phyloP scores from a whole-genome alignment of 2,113 vertebrate species.

The Rousettus leschenaultii region DNA sequence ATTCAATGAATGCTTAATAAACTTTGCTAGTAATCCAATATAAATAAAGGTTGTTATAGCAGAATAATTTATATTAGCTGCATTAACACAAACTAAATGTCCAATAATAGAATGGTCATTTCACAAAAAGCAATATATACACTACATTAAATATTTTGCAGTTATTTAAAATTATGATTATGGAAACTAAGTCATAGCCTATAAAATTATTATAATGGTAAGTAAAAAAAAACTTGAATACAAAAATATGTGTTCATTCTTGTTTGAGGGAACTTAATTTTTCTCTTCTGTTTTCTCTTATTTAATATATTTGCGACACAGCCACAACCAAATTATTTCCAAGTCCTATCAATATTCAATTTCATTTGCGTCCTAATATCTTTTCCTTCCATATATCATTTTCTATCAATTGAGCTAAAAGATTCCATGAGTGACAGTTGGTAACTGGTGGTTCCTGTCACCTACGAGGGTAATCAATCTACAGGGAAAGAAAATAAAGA shows the following conservation, averaged over 20 bases:
- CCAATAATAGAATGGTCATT: background rate
- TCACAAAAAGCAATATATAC: background rate
- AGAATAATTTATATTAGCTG: background rate
- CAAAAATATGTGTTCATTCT: background rate
- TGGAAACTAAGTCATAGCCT: background rate
- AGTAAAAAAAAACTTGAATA: background rate
- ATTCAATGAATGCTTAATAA: background rate
- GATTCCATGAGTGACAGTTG: background rate
- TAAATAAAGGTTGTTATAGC: background rate
- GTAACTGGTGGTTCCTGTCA: background rate
- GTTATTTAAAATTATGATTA: background rate
- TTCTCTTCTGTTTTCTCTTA: background rate
- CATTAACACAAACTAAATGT: background rate
- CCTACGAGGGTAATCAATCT: background rate
- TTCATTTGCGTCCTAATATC: background rate
- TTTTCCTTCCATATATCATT: background rate
- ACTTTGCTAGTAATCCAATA: background rate
- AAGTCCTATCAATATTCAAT: background rate
- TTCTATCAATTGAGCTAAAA: background rate
- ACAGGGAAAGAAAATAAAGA: background rate
- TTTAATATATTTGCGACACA: background rate
- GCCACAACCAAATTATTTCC: background rate
- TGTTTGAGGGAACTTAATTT: background rate
- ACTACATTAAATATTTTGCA: background rate
- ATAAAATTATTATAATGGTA: background rate